Evolutionary conservation across 2,113 vertebrate species (phyloP), one percentile per base, ranked within the genome.

Genomic region (Ellobius talpinus): DNA sequence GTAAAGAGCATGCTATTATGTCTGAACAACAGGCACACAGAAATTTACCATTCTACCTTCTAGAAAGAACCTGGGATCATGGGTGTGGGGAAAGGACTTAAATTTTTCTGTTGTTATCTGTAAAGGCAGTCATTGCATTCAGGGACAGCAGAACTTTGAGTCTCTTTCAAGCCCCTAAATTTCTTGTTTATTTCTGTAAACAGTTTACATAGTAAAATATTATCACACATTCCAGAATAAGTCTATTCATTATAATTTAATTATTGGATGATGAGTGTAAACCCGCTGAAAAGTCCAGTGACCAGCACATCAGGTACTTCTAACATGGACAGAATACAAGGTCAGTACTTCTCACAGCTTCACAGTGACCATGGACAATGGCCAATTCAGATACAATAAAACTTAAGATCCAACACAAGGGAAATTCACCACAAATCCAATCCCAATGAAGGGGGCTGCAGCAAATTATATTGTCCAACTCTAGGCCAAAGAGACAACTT

Each of bases 231-330:
- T 96, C 97, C 98, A 98, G 98, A 97, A 97, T 98, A 98, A 98
- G 98, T 97, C 97, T 85, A 96, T 98, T 98, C 97, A 97, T 97
- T 98, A 95, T 97, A 98, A 98, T 98, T 98, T 97, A 98, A 98
- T 98, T 98, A 98, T 98, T 98, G 97, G 97, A 98, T 87, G 92
- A 96, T 82, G 45, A 31, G 33, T 58, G 21, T 42, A 70, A 92
- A 77, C 89, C 95, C 7, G 4, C 94, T 65, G 61, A 97, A 92
- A 81, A 97, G 90, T 96, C 91, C 81, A 96, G 90, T 97, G 97
- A 94, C 94, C 81, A 92, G 70, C 63, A 97, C 12, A 68, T 87
- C 65, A 79, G 66, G 86, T 92, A 89, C 58, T 91, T 91, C 92
- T 89, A 97, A 87, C 6, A 33, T 26, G 85, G 63, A 91, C 42